Percentiles rank a stretch among this genome's conserved stretches.
These are phyloP conservation scores for Colostygia pectinataria DNA, from an alignment of 2,888 invertebrate genomes.

Conservation along the genomic window DNA sequence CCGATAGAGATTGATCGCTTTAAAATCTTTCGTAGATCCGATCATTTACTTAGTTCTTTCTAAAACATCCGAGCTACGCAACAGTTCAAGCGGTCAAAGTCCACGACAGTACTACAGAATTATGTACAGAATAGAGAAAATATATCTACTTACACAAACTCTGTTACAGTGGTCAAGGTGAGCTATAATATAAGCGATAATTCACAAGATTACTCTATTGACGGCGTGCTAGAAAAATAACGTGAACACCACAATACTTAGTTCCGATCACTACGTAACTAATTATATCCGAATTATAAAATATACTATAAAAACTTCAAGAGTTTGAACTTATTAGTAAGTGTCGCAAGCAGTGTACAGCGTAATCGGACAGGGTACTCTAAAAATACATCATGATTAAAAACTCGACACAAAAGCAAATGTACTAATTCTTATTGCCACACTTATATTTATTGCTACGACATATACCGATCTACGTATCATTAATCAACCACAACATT, in stretches of 20 bases:
- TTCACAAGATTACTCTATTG: slow-evolving; percentile 21
- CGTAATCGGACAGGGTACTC: slow-evolving; percentile 53
- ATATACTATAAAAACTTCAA: slow-evolving; percentile 73
- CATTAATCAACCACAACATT: slow-evolving; percentile 76
- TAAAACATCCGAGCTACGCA: neutral
- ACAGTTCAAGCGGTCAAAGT: neutral
- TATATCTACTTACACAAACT: slow-evolving; percentile 12
- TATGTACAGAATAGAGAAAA: slow-evolving; percentile 16
- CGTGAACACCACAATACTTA: slow-evolving; percentile 48
- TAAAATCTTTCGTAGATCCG: neutral
- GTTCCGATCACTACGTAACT: slow-evolving; percentile 61
- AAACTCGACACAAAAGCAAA: slow-evolving; percentile 73
- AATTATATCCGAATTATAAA: slow-evolving; percentile 67
- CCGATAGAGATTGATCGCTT: neutral
- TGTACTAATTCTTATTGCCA: slow-evolving; percentile 79
- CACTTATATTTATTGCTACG: slow-evolving; percentile 80
- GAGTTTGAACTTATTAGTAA: slow-evolving; percentile 74
- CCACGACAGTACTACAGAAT: neutral
- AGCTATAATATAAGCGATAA: slow-evolving; percentile 1
- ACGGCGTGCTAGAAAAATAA: slow-evolving; percentile 37
- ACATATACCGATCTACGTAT: slow-evolving; percentile 73
- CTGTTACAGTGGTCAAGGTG: slow-evolving; percentile 14
- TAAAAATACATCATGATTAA: slow-evolving; percentile 57
- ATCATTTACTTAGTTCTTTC: too few relatives aligned
- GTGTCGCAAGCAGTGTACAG: slow-evolving; percentile 76